phyloP scores from a whole-genome alignment of 2,797 vertebrate genomes.

The Erpetoichthys calabaricus region DNA sequence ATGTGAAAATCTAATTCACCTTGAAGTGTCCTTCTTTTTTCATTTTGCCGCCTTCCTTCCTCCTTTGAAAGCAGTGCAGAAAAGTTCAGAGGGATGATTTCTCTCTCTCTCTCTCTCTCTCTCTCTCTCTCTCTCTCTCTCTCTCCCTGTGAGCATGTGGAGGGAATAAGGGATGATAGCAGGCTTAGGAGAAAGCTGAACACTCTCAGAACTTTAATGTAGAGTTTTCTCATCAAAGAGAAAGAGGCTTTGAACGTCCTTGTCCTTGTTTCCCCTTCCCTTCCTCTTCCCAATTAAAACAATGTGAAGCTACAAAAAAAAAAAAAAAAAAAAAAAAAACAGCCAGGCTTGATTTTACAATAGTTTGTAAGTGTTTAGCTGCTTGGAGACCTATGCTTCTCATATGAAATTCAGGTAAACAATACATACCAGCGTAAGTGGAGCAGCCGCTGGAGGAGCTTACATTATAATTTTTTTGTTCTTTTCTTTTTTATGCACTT shows the following conservation, averaged over 20 bases:
- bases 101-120: slow-evolving; percentile 19
- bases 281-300: slow-evolving; percentile 36
- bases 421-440: slow-evolving; percentile 17
- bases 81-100: slow-evolving; percentile 49
- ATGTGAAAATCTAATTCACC: slow-evolving; percentile 78
- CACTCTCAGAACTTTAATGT: slow-evolving; percentile 17
- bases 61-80: slow-evolving; percentile 53
- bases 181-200: slow-evolving; percentile 20
- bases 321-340: slow-evolving; percentile 5
- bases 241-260: slow-evolving; percentile 32
- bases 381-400: background rate
- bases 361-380: background rate
- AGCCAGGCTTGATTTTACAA: slow-evolving; percentile 2
- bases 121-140: slow-evolving; percentile 19
- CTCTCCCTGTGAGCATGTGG: slow-evolving; percentile 26
- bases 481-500: too few species aligned
- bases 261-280: slow-evolving; percentile 22
- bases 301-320: slow-evolving; percentile 16
- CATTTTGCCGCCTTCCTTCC: slow-evolving; percentile 45
- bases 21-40: slow-evolving; percentile 54
- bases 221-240: slow-evolving; percentile 37
- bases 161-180: slow-evolving; percentile 36
- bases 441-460: slow-evolving; percentile 12
- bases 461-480: too few species aligned
- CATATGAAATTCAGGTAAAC: background rate